Evolutionary conservation across 2,797 vertebrate species (phyloP), one percentile per base, ranked within the genome.

Genomic region (Neosilurus hyrtlii): DNA sequence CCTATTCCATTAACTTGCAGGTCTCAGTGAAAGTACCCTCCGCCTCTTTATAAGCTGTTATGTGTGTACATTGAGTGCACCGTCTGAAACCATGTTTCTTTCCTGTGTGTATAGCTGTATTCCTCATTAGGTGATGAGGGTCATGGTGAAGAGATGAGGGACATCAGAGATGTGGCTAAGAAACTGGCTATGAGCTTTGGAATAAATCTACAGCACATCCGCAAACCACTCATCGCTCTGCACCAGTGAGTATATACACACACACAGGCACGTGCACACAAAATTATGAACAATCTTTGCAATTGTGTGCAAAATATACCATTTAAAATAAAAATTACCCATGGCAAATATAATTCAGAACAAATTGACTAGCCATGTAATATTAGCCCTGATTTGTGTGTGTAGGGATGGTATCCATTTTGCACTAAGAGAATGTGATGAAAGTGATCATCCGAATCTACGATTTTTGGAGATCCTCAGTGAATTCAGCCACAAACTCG

Each of bases 401-500:
- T 37, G 2, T 52, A 98, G 97, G 92, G 93, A 95, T 9, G 95
- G 97, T 54, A 94, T 98, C 76, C 89, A 82, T 59, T 98, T 98
- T 85, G 94, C 96, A 1, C 90, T 96, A 80, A 93, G 88, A 51
- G 90, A 89, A 0, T 62, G 88, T 15, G 86, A 86, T 22, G 90
- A 87, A 2, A 88, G 51, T 14, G 89, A 89, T 2, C 20, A 91
- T n/a, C 90, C 89, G 2, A 96, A 97, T 78, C 80, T 96, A 87
- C 75, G 90, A 3, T 98, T 98, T 88, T 85, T 98, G 78, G 96
- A 96, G 87, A 90, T 97, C 76, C 95, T 98, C 85, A 93, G 95
- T 84, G 96, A 97, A 88, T 97, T 98, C 90, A 97, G 95, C 35
- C 95, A 94, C 18, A 95, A 97, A 83, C 93, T 98, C 77, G 85